Evolutionary conservation across 92 coral and sea anemone genomes (phyloP), one percentile per base, ranked within the genome.

Genomic region (Actinernus sp.): DNA sequence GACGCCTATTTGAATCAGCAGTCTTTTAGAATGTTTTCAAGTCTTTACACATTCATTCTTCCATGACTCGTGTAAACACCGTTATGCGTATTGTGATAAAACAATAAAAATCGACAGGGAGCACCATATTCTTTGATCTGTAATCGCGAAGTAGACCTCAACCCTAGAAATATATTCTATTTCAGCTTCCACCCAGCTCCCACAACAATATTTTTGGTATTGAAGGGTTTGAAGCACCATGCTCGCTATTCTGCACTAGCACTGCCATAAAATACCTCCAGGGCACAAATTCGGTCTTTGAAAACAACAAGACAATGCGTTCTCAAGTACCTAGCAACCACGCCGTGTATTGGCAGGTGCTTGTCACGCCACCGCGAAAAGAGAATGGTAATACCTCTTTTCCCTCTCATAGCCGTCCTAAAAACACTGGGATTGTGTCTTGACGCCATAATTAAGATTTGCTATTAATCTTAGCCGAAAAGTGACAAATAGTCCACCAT

Each of bases 311-410:
- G 28, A 46, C 78, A 70, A 70, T 70, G 48, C 43, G 66, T 58
- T 29, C 58, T 57, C 53, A 17, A 70, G 48, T 40, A 40, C 78
- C 78, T 70, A 70, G 78, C 78, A 70, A 70, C 78, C 44, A 46
- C n/a, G 22, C 17, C 41, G 25, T 33, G 26, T 59, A 30, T 16
- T 39, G 52, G 60, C 75, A 68, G 75, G 63, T 68, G 62, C 52
- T 28, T 3, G 24, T 14, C 20, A 36, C 26, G 75, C 52, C 62
- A 52, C 75, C 62, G 47, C 72, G 53, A 31, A 40, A 28, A 7
- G 54, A 49, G 17, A 20, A 23, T 4, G 18, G 67, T 60, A 60
- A 38, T 21, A 37, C 67, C 3, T 2, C 30, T 46, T n/a, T 3
- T 6, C 3, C 6, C 65, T 26, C 66, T 31, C 22, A 13, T 34